Evolutionary conservation across 2,888 invertebrate genomes (phyloP).

Genomic region (Liposcelis brunnea): DNA sequence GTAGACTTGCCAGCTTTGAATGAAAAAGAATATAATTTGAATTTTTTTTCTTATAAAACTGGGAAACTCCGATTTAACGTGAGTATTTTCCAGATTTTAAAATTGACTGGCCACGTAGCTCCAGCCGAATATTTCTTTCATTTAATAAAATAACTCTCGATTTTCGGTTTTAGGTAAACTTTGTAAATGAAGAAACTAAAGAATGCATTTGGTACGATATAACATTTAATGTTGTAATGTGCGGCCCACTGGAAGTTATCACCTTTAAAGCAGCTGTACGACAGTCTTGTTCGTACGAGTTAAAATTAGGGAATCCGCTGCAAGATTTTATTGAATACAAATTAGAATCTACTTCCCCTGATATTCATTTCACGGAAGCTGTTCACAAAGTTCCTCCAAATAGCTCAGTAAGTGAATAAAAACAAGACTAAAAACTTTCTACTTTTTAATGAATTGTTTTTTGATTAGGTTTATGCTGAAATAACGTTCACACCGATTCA

Average conservation of each 20-base stretch:
- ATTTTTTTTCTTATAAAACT: slow-evolving; percentile 18
- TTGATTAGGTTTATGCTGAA: slow-evolving; percentile 16
- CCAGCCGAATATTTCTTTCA: too few species aligned
- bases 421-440: too few species aligned
- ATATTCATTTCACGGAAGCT: slow-evolving; percentile 15
- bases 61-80: slow-evolving; percentile 19
- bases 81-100: neutral
- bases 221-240: slow-evolving; percentile 19
- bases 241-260: slow-evolving; percentile 19
- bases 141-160: neutral
- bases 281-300: slow-evolving; percentile 13
- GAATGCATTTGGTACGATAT: slow-evolving; percentile 21
- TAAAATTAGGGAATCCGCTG: slow-evolving; percentile 20
- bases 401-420: slow-evolving; percentile 14
- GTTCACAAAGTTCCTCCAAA: slow-evolving; percentile 16
- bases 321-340: slow-evolving; percentile 15
- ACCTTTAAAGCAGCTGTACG: slow-evolving; percentile 19
- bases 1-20: too few species aligned
- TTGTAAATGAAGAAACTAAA: slow-evolving; percentile 16
- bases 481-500: slow-evolving; percentile 19
- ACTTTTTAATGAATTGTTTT: too few species aligned
- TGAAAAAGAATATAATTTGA: too few species aligned
- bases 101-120: neutral
- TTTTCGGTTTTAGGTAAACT: slow-evolving; percentile 17
- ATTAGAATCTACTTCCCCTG: slow-evolving; percentile 16